These are phyloP conservation scores for Drosophila neotestacea DNA, from an alignment of 2,888 invertebrate genomes.

Conservation along the genomic window DNA sequence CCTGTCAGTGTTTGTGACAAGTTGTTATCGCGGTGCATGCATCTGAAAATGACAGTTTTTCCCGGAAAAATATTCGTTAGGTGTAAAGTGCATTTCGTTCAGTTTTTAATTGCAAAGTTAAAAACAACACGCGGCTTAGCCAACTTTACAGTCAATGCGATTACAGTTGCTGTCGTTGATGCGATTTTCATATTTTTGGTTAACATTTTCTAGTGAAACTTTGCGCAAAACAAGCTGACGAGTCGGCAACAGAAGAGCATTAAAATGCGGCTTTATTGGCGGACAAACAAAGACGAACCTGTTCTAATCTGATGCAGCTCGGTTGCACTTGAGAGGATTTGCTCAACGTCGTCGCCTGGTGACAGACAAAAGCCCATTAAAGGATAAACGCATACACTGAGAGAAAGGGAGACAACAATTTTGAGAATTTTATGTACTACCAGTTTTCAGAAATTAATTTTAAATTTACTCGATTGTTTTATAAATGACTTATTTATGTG, in stretches of 20 bases:
- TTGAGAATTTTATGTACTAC: too few species aligned
- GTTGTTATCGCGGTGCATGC: slow-evolving; percentile 63
- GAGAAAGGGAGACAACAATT: slow-evolving; percentile 8
- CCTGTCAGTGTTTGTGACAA: slow-evolving; percentile 74
- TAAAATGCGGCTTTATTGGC: slow-evolving; percentile 57
- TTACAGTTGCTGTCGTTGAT: slow-evolving; percentile 47
- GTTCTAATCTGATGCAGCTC: slow-evolving; percentile 80
- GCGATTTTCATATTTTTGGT: slow-evolving; percentile 59
- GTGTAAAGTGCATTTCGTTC: slow-evolving; percentile 49
- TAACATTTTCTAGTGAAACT: slow-evolving; percentile 63
- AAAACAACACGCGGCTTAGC: slow-evolving; percentile 73
- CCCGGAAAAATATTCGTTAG: slow-evolving; percentile 43
- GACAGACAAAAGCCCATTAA: slow-evolving; percentile 80
- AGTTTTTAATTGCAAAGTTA: slow-evolving; percentile 78
- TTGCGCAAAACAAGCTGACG: slow-evolving; percentile 29
- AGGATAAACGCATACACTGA: slow-evolving; percentile 63
- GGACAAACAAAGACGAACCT: slow-evolving; percentile 72
- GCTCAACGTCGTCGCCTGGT: slow-evolving; percentile 40
- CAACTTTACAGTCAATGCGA: slow-evolving; percentile 75
- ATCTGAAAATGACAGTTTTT: slow-evolving; percentile 62
- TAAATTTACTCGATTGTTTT: too few species aligned
- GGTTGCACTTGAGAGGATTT: slow-evolving; percentile 81
- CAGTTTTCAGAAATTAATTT: too few species aligned
- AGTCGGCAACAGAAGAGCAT: slow-evolving; percentile 27
- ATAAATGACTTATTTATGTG: too few species aligned